Conservation (phyloP, 2,797 vertebrate species). For the Natrix natrix region DNA sequence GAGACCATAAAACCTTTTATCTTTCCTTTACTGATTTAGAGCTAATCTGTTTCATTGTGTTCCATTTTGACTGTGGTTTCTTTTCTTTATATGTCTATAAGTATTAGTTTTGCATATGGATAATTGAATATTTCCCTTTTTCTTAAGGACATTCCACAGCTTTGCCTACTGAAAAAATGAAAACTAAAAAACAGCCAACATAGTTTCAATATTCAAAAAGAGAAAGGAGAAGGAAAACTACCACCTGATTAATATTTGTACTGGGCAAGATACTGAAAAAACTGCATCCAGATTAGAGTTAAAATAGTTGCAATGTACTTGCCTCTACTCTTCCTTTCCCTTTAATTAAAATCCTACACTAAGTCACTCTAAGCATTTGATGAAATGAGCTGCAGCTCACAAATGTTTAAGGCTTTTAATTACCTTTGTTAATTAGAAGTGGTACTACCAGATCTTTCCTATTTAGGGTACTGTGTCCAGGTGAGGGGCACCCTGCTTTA, state of each 20-base stretch:
- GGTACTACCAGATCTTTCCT: background rate
- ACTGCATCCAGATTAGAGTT: background rate
- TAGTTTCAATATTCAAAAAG: background rate
- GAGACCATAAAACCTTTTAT: background rate
- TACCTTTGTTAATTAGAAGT: background rate
- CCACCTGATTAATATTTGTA: background rate
- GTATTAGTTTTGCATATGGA: background rate
- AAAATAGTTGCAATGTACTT: background rate
- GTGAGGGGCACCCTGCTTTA: background rate
- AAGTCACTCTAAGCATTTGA: background rate
- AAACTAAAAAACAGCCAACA: background rate
- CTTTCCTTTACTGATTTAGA: background rate
- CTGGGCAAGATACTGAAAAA: background rate
- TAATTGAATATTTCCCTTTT: background rate
- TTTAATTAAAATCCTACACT: background rate
- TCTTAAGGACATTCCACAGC: background rate
- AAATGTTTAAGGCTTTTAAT: background rate
- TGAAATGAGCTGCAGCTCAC: background rate
- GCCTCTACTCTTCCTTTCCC: background rate
- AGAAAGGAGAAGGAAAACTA: background rate
- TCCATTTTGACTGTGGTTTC: background rate
- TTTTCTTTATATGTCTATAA: background rate
- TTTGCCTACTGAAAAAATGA: background rate
- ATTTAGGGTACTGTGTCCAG: background rate
- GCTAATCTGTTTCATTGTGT: background rate